A percentile compares a stretch with the other conserved stretches of the same genome.
Evolutionary conservation across 1,140 invertebrate genomes (phyloP).

Genomic region (Aphelinus certus): DNA sequence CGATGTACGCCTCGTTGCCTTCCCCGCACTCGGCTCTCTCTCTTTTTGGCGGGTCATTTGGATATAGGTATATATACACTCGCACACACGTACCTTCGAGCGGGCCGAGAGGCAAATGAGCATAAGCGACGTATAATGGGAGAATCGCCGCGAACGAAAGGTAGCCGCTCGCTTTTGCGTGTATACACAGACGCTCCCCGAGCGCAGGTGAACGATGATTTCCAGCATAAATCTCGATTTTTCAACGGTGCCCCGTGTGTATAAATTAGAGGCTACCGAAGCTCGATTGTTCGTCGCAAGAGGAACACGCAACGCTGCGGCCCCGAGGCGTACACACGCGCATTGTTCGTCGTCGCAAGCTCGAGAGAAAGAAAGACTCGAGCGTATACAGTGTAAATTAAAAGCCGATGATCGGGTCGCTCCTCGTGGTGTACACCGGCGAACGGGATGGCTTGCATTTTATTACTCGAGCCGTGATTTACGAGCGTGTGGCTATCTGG

Average conservation of each 20-base stretch:
- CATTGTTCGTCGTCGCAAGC: background rate
- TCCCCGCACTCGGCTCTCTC: background rate
- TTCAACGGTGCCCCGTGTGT: background rate
- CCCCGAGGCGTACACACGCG: background rate
- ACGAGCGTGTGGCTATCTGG: slow-evolving; percentile 19
- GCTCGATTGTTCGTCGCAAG: background rate
- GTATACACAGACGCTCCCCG: background rate
- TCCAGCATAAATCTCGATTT: background rate
- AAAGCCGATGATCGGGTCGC: slow-evolving; percentile 30
- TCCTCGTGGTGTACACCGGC: background rate
- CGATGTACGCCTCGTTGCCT: no score
- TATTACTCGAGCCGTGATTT: slow-evolving; percentile 21
- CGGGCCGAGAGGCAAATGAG: no score
- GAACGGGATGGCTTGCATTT: slow-evolving; percentile 24
- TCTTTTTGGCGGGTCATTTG: background rate
- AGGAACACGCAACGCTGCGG: no score
- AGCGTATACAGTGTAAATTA: slow-evolving; percentile 20
- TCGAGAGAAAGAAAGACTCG: background rate
- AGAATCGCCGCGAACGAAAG: no score
- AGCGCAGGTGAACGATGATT: slow-evolving; percentile 5
- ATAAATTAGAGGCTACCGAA: slow-evolving; percentile 18
- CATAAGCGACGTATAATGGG: no score
- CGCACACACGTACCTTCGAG: no score
- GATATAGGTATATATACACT: background rate
- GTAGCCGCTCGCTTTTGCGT: no score